Evolutionary conservation across 1,140 invertebrate species (phyloP), one percentile per base, ranked within the genome.

Genomic region (Panulirus ornatus): DNA sequence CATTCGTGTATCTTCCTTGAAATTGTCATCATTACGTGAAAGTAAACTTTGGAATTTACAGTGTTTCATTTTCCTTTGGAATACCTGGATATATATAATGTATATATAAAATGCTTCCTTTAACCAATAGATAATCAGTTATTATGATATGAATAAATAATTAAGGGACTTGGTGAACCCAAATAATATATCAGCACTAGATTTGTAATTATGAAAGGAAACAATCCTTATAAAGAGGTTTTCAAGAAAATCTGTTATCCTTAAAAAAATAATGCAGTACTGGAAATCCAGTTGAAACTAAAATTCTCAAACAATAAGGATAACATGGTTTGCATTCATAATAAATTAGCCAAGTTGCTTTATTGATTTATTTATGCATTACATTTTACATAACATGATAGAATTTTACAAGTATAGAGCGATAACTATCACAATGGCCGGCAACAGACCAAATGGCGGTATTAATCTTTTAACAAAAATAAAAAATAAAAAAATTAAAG

Each of bases 331-430:
- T 34, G 70, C 9, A 58, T 81, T 30, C 58, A 11, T 81, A 73
- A 85, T 85, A 91, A 85, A 91, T 70, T 78, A 44, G 75, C 84
- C 75, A 81, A 86, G 87, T 91, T 84, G 70, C 71, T 89, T 91
- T 89, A 89, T 91, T 91, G 83, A 85, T 89, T 85, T 91, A 89
- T 89, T 91, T 91, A 91, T 91, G 90, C 90, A 91, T 91, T 91
- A 91, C 91, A 91, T 89, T 91, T 85, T 91, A 91, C 91, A 91
- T 91, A 91, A 91, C 91, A 91, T 91, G 86, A 91, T 91, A 91
- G 87, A 91, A 91, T 91, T 91, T 91, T 89, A 91, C 91, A 91
- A 89, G 91, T 91, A 89, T 91, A 91, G 91, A 88, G 88, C 87
- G 85, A 91, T 91, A 91, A 91, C 91, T 91, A 91, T 91, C 91